Evolutionary conservation across 2,797 vertebrate genomes (phyloP), one percentile per base, ranked within the genome.

Genomic region (Coracias cyanogaster): DNA sequence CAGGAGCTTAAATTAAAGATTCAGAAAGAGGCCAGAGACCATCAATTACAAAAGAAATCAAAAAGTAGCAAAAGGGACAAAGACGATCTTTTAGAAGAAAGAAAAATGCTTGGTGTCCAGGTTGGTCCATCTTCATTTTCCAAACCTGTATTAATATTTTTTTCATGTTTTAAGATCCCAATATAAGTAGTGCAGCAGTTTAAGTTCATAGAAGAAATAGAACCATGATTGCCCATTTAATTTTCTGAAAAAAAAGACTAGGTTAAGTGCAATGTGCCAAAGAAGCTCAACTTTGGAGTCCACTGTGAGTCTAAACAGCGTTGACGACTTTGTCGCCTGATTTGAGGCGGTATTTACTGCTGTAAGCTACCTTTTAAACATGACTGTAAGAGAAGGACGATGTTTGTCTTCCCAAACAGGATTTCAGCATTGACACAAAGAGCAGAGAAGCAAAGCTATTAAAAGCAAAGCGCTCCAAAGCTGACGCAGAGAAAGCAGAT

Each of bases 1-100:
- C 98, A 98, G 51, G 98, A 99, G 92, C 97, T 99, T 69, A 98
- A 98, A 89, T 85, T 97, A 22, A 99, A 98, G 94, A 97, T 98
- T 91, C 98, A 96, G 97, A 99, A 93, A 94, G 97, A 91, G 95
- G 97, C 96, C 80, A 97, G 87, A 91, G 97, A 96, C 51, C 97
- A 97, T 82, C 97, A 97, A 48, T 48, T 98, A 79, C 78, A 93
- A 90, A 98, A 98, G 91, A 98, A 97, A 76, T 74, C 93, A 24
- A 98, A 97, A 96, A 96, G 89, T 46, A 90, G 33, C 93, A 98
- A 97, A 94, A 98, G 95, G 46, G 97, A 98, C 79, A 98, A 98
- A 95, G 96, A 97, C n/a, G 92, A 98, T 57, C 43, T 67, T 55
- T 65, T 90, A 82, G 96, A 98, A 95, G 98, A 98, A 93, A 97